These are phyloP conservation scores for Holothuria glaberrima DNA, from an alignment of 35 echinoderm and acorn worm genomes.

Conservation along the genomic window DNA sequence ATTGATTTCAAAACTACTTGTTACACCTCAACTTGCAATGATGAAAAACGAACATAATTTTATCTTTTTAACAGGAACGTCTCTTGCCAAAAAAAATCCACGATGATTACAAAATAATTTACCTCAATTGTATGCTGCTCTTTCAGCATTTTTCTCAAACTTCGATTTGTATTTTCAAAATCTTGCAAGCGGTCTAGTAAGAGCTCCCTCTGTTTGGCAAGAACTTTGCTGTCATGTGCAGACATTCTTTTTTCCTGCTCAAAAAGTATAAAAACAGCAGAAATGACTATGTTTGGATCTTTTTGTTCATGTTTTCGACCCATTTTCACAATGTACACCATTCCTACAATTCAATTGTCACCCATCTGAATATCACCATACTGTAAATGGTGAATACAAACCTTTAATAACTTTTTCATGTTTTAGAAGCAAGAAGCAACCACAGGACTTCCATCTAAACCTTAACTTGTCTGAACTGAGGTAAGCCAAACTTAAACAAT, in stretches of 20 bases:
- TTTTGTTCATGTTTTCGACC: background rate
- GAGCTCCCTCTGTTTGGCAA: slow-evolving; percentile 91
- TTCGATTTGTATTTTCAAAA: slow-evolving; percentile 91
- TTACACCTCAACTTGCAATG: too few species aligned
- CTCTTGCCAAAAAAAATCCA: too few species aligned
- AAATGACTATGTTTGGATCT: too few species aligned
- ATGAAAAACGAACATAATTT: too few species aligned
- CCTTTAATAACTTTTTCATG: too few species aligned
- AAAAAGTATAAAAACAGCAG: slow-evolving; percentile 8
- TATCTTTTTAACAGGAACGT: too few species aligned
- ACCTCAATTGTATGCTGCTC: slow-evolving; percentile 94
- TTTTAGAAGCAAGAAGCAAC: background rate
- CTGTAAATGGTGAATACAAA: too few species aligned
- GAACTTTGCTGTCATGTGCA: slow-evolving; percentile 73
- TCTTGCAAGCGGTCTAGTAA: slow-evolving; percentile 77
- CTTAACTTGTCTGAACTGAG: too few species aligned
- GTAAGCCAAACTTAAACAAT: too few species aligned
- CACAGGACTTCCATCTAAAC: too few species aligned
- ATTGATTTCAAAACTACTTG: too few species aligned
- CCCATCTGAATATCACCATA: too few species aligned
- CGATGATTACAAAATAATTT: background rate
- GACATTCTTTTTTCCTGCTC: slow-evolving; percentile 86
- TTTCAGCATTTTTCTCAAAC: slow-evolving; percentile 73
- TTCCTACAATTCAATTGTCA: background rate
- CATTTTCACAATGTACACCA: background rate